Base-by-base conservation (phyloP, 2,888 invertebrate species). In the Smittia sp. region DNA sequence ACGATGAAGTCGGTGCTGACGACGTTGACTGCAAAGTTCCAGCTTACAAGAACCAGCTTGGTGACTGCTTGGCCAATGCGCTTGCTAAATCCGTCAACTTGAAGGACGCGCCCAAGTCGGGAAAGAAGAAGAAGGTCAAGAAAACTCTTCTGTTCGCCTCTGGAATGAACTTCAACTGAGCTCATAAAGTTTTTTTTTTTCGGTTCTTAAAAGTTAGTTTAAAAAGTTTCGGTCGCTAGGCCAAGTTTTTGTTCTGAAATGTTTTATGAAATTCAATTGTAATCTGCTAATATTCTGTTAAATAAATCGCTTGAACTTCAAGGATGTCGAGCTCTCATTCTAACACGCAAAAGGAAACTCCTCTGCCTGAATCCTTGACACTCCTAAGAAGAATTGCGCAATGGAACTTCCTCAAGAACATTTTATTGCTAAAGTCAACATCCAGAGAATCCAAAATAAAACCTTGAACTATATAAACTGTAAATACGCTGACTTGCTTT, bases 141-240 rank as follows among this genome's bases (percentile, higher is more conserved):
- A 88, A 89, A 76, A 92, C 90, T 79, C 83, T 92, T 68, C 84
- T 93, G 3, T 92, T 92, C 79, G 86, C 91, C 27, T 92, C 90
- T 3, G 86, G 87, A 77, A 86, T 87, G 79, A 81, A 81, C 74
- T 78, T 78, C 69, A 77, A 75, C 75, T 78, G 77, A 38, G 78
- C 78, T 70, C 78, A n/a, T n/a, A n/a, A n/a, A n/a, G n/a, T n/a
- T n/a, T n/a, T n/a, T n/a, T n/a, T n/a, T n/a, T n/a, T n/a, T n/a
- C n/a, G n/a, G n/a, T n/a, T n/a, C n/a, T n/a, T n/a, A n/a, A n/a
- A n/a, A n/a, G n/a, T n/a, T n/a, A n/a, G n/a, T n/a, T n/a, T n/a
- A n/a, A n/a, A n/a, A n/a, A n/a, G n/a, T n/a, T n/a, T n/a, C n/a
- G n/a, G n/a, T n/a, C n/a, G n/a, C n/a, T n/a, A n/a, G n/a, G n/a